These are phyloP conservation scores for Nowickia ferox DNA, from an alignment of 2,888 invertebrate genomes.

Conservation along the genomic window DNA sequence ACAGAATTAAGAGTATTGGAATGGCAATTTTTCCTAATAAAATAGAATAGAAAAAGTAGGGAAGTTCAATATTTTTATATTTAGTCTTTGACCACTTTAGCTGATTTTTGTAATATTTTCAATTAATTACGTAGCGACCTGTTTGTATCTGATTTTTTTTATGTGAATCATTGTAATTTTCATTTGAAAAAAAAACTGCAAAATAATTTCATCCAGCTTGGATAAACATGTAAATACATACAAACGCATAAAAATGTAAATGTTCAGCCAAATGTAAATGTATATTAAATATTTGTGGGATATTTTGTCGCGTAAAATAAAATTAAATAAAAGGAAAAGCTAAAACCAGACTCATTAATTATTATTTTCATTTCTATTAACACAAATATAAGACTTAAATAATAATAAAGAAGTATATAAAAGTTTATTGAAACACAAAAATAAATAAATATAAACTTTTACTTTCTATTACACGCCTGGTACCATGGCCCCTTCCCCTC, in stretches of 20 bases:
- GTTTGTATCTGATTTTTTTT: too few relatives aligned
- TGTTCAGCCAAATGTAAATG: neutral
- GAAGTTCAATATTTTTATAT: too few relatives aligned
- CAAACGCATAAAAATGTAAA: neutral
- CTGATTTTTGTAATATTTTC: too few relatives aligned
- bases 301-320: conserved; percentile 6
- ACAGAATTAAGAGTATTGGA: too few relatives aligned
- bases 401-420: neutral
- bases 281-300: neutral
- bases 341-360: conserved; percentile 50
- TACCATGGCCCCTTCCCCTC: neutral
- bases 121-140: too few relatives aligned
- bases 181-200: too few relatives aligned
- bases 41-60: too few relatives aligned
- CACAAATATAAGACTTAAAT: neutral
- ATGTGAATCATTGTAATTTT: too few relatives aligned
- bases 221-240: neutral
- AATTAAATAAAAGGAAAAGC: neutral
- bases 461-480: conserved; percentile 36
- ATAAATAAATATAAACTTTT: conserved; percentile 43
- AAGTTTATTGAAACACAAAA: neutral
- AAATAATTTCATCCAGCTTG: conserved; percentile 24
- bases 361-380: conserved; percentile 25
- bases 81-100: too few relatives aligned
- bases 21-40: too few relatives aligned